Conservation (phyloP, 1,140 invertebrate species). For the Doryteuthis pealeii region DNA sequence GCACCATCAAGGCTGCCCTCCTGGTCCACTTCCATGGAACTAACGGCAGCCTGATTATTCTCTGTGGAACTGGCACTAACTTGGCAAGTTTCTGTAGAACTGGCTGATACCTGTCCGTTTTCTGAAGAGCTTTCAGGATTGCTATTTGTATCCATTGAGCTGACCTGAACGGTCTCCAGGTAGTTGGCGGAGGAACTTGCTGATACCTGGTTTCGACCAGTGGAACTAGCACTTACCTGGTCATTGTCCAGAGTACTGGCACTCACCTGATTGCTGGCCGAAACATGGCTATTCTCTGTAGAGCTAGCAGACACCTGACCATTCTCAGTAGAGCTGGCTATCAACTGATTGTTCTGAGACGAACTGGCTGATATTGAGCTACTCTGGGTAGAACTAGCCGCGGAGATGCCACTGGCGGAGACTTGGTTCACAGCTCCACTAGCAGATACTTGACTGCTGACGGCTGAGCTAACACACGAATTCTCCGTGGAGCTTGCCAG, state of each 20-base stretch:
- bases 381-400: background rate
- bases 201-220: background rate
- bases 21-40: background rate
- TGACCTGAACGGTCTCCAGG: background rate
- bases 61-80: background rate
- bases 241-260: background rate
- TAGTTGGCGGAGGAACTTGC: background rate
- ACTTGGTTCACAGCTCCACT: background rate
- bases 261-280: background rate
- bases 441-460: background rate
- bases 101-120: background rate
- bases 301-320: background rate
- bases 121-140: background rate
- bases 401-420: background rate
- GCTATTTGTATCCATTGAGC: background rate
- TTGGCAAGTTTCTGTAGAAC: background rate
- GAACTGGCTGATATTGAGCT: too few relatives aligned
- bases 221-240: background rate
- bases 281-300: background rate
- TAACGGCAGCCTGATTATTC: background rate
- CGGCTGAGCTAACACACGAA: background rate
- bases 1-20: slow-evolving; percentile 1
- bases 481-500: background rate
- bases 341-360: too few relatives aligned
- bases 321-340: background rate